Percentiles rank a stretch among this genome's conserved stretches.
Evolutionary conservation across 2,797 vertebrate species (phyloP).

Genomic region (Iguana delicatissima): DNA sequence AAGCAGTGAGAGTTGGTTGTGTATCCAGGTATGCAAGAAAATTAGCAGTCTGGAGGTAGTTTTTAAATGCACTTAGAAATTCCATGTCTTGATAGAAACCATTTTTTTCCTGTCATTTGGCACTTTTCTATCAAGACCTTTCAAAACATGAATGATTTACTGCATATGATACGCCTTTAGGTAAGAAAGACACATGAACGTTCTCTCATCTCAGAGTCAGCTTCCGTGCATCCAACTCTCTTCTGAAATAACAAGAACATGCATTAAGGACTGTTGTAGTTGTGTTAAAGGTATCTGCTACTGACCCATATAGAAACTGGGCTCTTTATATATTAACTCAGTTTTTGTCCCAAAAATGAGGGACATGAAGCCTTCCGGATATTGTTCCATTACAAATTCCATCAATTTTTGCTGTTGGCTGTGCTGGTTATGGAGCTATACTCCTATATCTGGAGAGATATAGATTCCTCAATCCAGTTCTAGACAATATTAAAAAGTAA

Average conservation of each 20-base stretch:
- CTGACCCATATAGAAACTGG: neutral
- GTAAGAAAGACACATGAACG: neutral
- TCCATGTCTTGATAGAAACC: neutral
- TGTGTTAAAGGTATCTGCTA: neutral
- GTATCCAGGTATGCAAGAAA: neutral
- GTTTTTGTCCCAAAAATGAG: neutral
- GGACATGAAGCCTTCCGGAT: neutral
- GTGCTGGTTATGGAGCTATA: too few species aligned
- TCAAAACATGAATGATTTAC: conserved; percentile 6
- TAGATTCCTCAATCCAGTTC: too few species aligned
- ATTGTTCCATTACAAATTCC: too few species aligned
- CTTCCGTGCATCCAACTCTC: neutral
- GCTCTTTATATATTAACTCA: neutral
- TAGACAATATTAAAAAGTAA: neutral
- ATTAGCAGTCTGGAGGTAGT: neutral
- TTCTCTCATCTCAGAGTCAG: neutral
- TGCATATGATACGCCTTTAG: neutral
- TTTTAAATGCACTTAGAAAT: neutral
- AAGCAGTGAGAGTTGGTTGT: neutral
- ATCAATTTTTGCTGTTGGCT: too few species aligned
- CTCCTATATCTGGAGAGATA: too few species aligned
- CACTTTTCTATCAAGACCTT: neutral
- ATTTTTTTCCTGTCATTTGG: neutral
- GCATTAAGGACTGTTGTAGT: too few species aligned
- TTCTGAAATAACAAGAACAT: neutral